Evolutionary conservation across 2,888 invertebrate species (phyloP), one percentile per base, ranked within the genome.

Genomic region (Altica lythri): DNA sequence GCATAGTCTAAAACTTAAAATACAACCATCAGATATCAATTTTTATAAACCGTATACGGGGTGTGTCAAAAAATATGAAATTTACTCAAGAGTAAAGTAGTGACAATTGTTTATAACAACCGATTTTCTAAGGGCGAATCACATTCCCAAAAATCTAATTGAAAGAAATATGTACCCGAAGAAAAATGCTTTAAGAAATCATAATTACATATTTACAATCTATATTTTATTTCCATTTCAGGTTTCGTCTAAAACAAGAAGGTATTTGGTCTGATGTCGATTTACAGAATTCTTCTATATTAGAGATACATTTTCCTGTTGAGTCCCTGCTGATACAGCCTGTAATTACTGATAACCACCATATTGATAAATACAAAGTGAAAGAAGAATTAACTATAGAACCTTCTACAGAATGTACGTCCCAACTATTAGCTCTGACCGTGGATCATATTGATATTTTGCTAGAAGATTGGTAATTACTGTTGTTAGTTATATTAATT

Each of bases 371-470:
- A 4, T 70, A 61, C 38, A 72, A 70, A 61, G 42, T 68, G n/a
- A 70, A 68, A 53, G 67, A 69, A 17, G 70, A 73, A 45, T 81
- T 89, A 48, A 85, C 86, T 13, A 78, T 92, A 48, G 91, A 93
- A 67, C 91, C 92, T 2, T 87, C 86, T 57, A 83, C 86, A 4
- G 89, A 92, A 69, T 85, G 86, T 35, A 82, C 92, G 59, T 86
- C 93, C 0, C 90, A 91, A 68, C 76, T 96, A 10, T 75, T 96
- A 51, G 92, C 96, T 0, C 77, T 95, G 19, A 86, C 93, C 2
- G 93, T 97, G 0, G 97, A 97, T 74, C 95, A 97, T 72, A 90
- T 99, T 59, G 99, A 99, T 75, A 86, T 95, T 45, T 79, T 99
- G 42, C 79, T 99, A 0, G 98, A 99, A 75, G 98, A 99, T 77